Evolutionary conservation across 2,797 vertebrate genomes (phyloP).

Genomic region (Antennarius maculatus): DNA sequence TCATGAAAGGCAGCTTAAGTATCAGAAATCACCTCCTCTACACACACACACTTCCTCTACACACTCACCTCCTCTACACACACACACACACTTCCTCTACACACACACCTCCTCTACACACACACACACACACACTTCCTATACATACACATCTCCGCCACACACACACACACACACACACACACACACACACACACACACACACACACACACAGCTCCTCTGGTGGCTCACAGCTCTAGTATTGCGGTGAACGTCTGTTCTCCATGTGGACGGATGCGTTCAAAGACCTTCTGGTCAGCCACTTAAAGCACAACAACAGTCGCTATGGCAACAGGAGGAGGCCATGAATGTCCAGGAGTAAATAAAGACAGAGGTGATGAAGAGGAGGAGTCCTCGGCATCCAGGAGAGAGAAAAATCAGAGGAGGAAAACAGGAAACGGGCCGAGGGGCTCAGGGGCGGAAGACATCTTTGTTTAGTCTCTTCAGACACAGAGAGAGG

Average conservation of each 20-base stretch:
- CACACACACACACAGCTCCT: conserved; percentile 1
- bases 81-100: no score
- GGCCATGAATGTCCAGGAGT: no score
- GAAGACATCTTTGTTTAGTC: conserved; percentile 75
- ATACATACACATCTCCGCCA: conserved; percentile 1
- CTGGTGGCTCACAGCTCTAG: conserved; percentile 37
- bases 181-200: no score
- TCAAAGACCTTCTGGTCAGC: not conserved
- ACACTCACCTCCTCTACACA: no score
- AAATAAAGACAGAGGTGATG: not conserved
- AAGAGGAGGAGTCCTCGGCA: conserved; percentile 14
- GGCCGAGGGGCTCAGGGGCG: conserved; percentile 50
- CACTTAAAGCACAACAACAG: conserved; percentile 50
- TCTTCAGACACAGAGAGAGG: conserved; percentile 66
- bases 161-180: no score
- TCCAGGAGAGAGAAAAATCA: conserved; percentile 7
- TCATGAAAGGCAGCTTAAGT: conserved; percentile 56
- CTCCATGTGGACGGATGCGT: no score
- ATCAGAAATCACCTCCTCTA: conserved; percentile 44
- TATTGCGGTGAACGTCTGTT: conserved; percentile 45
- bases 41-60: conserved; percentile 25
- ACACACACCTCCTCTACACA: no score
- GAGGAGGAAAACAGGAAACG: conserved; percentile 36
- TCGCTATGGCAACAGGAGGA: conserved; percentile 26
- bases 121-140: no score